Evolutionary conservation across 37 sponge, comb jelly and placozoan genomes (phyloP).

Genomic region (Sycon ciliatum): DNA sequence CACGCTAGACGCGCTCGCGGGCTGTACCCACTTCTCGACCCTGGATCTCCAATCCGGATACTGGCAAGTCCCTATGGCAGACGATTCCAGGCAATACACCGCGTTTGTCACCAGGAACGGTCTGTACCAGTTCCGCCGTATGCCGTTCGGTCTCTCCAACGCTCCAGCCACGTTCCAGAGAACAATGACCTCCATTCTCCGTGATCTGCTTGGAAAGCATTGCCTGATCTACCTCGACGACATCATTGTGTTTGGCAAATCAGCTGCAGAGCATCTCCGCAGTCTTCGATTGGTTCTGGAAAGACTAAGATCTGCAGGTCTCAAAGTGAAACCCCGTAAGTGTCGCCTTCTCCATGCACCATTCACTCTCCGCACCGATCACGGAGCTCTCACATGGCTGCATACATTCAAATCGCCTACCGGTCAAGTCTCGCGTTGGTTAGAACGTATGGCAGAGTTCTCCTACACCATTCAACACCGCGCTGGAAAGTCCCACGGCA

Average conservation of each 20-base stretch:
- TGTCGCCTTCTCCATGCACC: neutral
- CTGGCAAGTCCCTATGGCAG: conserved; percentile 44
- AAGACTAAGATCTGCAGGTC: neutral
- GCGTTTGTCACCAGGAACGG: conserved; percentile 27
- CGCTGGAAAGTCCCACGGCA: conserved; percentile 20
- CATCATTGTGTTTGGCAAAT: neutral
- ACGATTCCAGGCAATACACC: conserved; percentile 15
- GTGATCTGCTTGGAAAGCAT: neutral
- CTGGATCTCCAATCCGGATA: conserved; percentile 37
- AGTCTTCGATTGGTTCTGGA: neutral
- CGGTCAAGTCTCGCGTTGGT: conserved; percentile 21
- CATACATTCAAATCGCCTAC: conserved; percentile 27
- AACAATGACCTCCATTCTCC: neutral
- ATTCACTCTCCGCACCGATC: conserved; percentile 14
- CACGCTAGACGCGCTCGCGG: conserved; percentile 27
- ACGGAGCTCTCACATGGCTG: conserved; percentile 27
- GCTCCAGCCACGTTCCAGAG: conserved; percentile 33
- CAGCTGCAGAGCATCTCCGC: neutral
- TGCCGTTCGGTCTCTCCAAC: conserved; percentile 44
- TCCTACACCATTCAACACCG: conserved; percentile 17
- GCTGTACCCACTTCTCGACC: conserved; percentile 25
- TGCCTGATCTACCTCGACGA: conserved; percentile 5
- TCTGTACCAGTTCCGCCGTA: conserved; percentile 23
- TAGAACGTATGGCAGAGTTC: conserved; percentile 2
- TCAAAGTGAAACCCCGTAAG: conserved; percentile 2